These are phyloP conservation scores for Ctena decussata DNA, from an alignment of 2,888 invertebrate species.

Conservation along the genomic window DNA sequence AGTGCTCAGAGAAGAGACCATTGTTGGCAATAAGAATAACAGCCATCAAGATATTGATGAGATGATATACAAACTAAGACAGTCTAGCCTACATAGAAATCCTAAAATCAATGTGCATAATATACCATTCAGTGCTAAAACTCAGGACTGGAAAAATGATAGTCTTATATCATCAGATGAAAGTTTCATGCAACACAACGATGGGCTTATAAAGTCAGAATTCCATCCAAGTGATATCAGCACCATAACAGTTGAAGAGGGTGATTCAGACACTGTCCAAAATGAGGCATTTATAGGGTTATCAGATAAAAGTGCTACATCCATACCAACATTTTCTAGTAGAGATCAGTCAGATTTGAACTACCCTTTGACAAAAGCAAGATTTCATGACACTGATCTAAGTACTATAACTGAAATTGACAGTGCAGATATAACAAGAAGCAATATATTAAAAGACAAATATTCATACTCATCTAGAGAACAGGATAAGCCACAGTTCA, in stretches of 20 bases:
- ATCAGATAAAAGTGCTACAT: not conserved
- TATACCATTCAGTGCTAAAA: not conserved
- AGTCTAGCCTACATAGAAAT: not conserved
- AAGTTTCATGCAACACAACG: slow-evolving; percentile 15
- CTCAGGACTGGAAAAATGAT: slow-evolving; percentile 15
- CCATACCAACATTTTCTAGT: not conserved
- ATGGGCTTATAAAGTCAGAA: slow-evolving; percentile 24
- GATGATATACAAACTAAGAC: not conserved
- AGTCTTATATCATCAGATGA: slow-evolving; percentile 47
- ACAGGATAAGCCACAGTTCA: no score
- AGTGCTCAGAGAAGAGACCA: not conserved
- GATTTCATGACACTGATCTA: not conserved
- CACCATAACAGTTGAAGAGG: slow-evolving; percentile 31
- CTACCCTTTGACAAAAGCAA: no score
- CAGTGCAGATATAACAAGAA: not conserved
- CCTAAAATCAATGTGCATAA: not conserved
- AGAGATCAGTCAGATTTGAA: not conserved
- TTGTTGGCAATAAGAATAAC: not conserved
- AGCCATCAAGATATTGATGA: slow-evolving; percentile 1
- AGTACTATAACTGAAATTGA: not conserved
- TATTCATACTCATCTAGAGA: not conserved
- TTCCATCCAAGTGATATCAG: slow-evolving; percentile 52
- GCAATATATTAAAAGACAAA: not conserved
- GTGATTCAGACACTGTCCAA: not conserved
- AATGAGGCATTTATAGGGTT: slow-evolving; percentile 24